Evolutionary conservation across 1,140 invertebrate genomes (phyloP).

Genomic region (Drosophila eugracilis): DNA sequence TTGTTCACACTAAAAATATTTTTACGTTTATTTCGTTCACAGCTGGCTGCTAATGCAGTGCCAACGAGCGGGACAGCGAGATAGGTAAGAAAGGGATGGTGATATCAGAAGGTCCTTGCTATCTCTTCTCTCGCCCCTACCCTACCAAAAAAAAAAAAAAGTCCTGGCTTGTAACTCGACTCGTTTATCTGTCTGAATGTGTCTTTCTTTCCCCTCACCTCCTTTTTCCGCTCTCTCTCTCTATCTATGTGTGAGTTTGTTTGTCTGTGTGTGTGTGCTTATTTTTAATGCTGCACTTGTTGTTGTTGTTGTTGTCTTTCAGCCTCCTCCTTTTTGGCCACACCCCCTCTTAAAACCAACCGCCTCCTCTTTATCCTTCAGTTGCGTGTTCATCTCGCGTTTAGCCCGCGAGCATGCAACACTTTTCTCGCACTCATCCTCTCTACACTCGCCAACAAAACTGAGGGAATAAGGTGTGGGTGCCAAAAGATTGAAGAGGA

Average conservation of each 20-base stretch:
- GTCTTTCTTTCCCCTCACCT: slow-evolving; percentile 10
- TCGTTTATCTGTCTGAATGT: slow-evolving; percentile 79
- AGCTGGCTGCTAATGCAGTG: slow-evolving; percentile 78
- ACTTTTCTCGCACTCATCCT: slow-evolving; percentile 42
- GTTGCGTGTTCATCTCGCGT: slow-evolving; percentile 59
- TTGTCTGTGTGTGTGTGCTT: not conserved
- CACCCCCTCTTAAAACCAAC: slow-evolving; percentile 5
- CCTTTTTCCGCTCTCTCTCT: not conserved
- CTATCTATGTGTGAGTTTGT: not conserved
- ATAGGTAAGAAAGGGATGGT: slow-evolving; percentile 8
- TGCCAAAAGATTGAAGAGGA: too few relatives aligned
- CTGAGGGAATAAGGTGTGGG: slow-evolving; percentile 1
- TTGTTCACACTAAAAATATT: slow-evolving; percentile 79
- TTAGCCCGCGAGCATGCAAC: slow-evolving; percentile 69
- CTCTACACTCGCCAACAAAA: slow-evolving; percentile 62
- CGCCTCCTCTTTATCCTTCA: slow-evolving; percentile 33
- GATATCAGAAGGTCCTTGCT: slow-evolving; percentile 8
- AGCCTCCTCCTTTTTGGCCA: slow-evolving; percentile 8
- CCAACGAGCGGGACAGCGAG: slow-evolving; percentile 47
- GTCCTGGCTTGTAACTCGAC: slow-evolving; percentile 62
- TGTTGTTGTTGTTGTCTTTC: slow-evolving; percentile 21
- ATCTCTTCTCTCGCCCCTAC: not conserved
- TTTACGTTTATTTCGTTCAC: slow-evolving; percentile 80
- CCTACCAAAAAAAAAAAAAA: slow-evolving; percentile 17
- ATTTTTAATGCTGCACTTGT: slow-evolving; percentile 13